These are phyloP conservation scores for Rhegmatorhina hoffmannsi DNA, from an alignment of 2,113 vertebrate genomes.

Conservation along the genomic window DNA sequence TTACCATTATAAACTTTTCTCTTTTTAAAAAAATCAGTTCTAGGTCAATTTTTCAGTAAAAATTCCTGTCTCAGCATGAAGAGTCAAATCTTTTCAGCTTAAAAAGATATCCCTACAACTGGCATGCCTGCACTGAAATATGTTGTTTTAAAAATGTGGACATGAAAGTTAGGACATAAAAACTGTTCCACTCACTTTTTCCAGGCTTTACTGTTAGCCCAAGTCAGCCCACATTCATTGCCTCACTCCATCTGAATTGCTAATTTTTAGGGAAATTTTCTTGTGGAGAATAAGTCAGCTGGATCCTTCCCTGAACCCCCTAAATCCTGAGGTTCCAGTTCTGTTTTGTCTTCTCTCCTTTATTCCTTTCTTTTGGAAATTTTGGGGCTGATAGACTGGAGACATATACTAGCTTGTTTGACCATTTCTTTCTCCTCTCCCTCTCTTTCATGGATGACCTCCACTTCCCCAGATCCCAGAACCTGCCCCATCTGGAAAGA, in stretches of 20 bases:
- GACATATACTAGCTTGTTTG: neutral
- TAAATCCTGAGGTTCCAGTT: neutral
- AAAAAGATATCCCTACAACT: neutral
- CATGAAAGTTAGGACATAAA: neutral
- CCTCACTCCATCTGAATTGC: neutral
- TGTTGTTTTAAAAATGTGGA: neutral
- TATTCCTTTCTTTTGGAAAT: neutral
- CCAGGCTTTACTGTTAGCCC: neutral
- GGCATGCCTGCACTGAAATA: neutral
- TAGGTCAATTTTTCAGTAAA: slow-evolving; percentile 41
- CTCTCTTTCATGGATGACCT: rapidly evolving
- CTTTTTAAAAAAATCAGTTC: neutral
- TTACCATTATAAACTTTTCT: slow-evolving; percentile 24
- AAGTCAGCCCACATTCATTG: neutral
- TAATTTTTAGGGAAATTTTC: neutral
- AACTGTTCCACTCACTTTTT: neutral
- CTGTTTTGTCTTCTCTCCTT: neutral
- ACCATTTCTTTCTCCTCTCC: neutral
- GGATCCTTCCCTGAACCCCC: neutral
- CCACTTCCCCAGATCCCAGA: neutral
- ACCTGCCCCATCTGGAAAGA: neutral
- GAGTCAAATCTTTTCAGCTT: neutral
- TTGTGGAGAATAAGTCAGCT: neutral
- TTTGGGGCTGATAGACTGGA: neutral
- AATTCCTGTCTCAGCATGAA: slow-evolving; percentile 41